phyloP scores from a whole-genome alignment of 2,888 invertebrate species.

The Fabriciana adippe region DNA sequence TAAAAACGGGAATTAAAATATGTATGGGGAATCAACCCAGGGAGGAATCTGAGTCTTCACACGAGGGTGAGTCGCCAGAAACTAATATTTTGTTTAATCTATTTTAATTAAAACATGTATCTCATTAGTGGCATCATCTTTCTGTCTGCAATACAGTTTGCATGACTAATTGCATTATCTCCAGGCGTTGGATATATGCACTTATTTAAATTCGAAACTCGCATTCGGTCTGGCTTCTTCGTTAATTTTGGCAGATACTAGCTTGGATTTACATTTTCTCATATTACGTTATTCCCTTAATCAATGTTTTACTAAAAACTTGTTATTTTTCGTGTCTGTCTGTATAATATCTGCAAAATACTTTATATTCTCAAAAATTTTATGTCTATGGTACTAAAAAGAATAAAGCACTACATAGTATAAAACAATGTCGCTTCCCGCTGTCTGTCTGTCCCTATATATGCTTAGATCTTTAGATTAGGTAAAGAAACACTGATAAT shows the following conservation, averaged over 20 bases:
- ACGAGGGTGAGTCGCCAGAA: too few relatives aligned
- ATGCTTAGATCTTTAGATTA: too few relatives aligned
- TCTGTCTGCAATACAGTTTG: constrained; percentile 1
- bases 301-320: background rate
- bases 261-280: background rate
- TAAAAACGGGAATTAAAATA: too few relatives aligned
- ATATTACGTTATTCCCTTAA: background rate
- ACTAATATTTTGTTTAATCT: background rate
- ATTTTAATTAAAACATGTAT: background rate
- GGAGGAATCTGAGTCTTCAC: too few relatives aligned
- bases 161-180: constrained; percentile 16
- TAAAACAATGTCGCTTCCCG: too few relatives aligned
- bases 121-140: constrained; percentile 9
- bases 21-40: too few relatives aligned
- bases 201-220: constrained; percentile 15
- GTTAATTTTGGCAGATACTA: constrained; percentile 9
- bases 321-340: background rate
- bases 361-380: too few relatives aligned
- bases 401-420: too few relatives aligned
- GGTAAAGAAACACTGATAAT: too few relatives aligned
- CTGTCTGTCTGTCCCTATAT: too few relatives aligned
- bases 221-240: constrained; percentile 14
- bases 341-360: too few relatives aligned
- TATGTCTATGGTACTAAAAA: too few relatives aligned
- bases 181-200: constrained; percentile 14